These are phyloP conservation scores for Bettongia penicillata DNA, from an alignment of 2,113 vertebrate species.

Conservation along the genomic window DNA sequence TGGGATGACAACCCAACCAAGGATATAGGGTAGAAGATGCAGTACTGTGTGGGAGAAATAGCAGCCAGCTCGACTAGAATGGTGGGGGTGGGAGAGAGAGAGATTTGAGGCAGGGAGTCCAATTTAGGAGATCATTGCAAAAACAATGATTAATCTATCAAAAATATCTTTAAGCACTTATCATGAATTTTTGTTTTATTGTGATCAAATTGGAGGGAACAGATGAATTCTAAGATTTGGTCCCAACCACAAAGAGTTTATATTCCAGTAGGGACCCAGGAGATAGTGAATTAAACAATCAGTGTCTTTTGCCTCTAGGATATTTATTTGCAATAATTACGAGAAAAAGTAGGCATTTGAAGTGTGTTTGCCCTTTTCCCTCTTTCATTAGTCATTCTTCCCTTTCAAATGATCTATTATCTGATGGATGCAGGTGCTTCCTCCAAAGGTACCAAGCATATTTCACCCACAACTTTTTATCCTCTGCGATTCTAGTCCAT, in stretches of 20 bases:
- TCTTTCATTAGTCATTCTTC: background rate
- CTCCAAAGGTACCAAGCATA: background rate
- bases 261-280: background rate
- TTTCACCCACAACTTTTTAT: background rate
- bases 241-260: background rate
- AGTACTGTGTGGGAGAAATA: background rate
- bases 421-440: background rate
- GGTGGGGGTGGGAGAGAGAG: background rate
- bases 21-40: background rate
- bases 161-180: background rate
- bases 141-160: background rate
- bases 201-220: background rate
- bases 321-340: background rate
- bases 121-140: background rate
- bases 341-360: background rate
- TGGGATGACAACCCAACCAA: background rate
- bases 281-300: background rate
- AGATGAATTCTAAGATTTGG: background rate
- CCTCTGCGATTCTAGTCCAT: background rate
- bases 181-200: background rate
- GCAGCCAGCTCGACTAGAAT: background rate
- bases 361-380: background rate
- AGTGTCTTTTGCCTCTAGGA: background rate
- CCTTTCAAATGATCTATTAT: background rate
- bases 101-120: background rate